phyloP scores from a whole-genome alignment of 2,113 vertebrate genomes.

The Euleptes europaea region DNA sequence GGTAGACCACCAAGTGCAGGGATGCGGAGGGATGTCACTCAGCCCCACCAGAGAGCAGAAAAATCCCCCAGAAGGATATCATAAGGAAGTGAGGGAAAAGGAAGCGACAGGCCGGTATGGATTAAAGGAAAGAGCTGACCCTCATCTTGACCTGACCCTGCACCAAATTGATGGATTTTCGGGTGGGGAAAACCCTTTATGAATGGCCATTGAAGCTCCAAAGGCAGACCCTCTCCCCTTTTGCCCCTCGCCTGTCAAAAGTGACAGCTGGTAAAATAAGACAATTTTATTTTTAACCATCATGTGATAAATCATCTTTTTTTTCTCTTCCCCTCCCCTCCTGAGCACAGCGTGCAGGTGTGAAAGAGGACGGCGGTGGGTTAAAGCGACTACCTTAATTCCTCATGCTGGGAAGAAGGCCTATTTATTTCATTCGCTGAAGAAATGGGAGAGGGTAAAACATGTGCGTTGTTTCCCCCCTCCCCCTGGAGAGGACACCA shows the following conservation, averaged over 20 bases:
- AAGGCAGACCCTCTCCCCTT: background rate
- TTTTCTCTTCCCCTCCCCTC: background rate
- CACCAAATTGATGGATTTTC: slow-evolving; percentile 37
- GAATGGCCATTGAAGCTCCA: slow-evolving; percentile 38
- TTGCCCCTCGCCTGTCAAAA: slow-evolving; percentile 15
- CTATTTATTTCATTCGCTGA: background rate
- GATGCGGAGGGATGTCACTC: slow-evolving; percentile 28
- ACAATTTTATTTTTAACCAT: slow-evolving; percentile 56
- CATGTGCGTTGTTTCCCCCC: background rate
- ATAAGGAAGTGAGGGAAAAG: slow-evolving; percentile 48
- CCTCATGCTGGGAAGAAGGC: background rate
- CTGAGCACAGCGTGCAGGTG: background rate
- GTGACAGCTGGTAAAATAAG: slow-evolving; percentile 63
- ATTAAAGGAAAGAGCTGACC: slow-evolving; percentile 61
- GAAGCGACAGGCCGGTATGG: slow-evolving; percentile 57
- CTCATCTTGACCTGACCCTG: slow-evolving; percentile 45
- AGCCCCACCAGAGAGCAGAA: slow-evolving; percentile 55
- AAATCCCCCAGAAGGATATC: slow-evolving; percentile 66
- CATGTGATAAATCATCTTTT: slow-evolving; percentile 50
- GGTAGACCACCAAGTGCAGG: slow-evolving; percentile 68
- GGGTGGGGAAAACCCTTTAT: slow-evolving; percentile 27
- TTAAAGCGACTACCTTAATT: background rate
- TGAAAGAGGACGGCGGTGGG: background rate
- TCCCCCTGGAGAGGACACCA: background rate
- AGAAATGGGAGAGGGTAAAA: background rate